These are phyloP conservation scores for Aphelenchoides avenae DNA, from an alignment of 1,140 invertebrate species.

Conservation along the genomic window DNA sequence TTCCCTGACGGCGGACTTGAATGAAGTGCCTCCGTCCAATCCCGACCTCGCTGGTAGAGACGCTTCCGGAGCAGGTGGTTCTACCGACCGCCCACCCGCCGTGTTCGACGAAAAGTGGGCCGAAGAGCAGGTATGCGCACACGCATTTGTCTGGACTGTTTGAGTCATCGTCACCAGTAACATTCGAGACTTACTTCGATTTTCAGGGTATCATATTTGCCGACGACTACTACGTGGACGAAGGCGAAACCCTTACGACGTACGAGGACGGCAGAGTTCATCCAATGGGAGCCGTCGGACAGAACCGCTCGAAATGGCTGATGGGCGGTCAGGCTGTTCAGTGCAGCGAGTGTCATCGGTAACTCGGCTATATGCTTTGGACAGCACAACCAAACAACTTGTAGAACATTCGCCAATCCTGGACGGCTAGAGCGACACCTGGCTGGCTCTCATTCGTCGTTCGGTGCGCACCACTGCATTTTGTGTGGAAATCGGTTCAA, in stretches of 20 bases:
- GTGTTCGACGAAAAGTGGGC: constrained; percentile 30
- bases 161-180: constrained; percentile 10
- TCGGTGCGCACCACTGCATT: constrained; percentile 50
- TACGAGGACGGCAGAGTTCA: not conserved
- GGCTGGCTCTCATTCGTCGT: constrained; percentile 46
- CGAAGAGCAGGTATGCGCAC: constrained; percentile 24
- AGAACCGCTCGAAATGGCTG: constrained; percentile 24
- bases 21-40: constrained; percentile 14
- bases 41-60: constrained; percentile 1
- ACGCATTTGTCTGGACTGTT: too few species aligned
- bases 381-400: not conserved
- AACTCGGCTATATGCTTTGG: constrained; percentile 12
- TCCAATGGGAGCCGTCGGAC: constrained; percentile 14
- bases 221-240: constrained; percentile 26
- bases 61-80: constrained; percentile 23
- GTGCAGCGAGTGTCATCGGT: constrained; percentile 39
- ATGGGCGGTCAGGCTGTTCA: constrained; percentile 30
- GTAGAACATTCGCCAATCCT: constrained; percentile 24
- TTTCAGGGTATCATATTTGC: constrained; percentile 41
- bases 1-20: constrained; percentile 28
- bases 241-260: not conserved
- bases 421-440: constrained; percentile 48
- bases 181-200: not conserved
- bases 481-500: constrained; percentile 56
- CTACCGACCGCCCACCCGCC: not conserved